These are phyloP conservation scores for Psittacula echo DNA, from an alignment of 2,797 vertebrate genomes.

Conservation along the genomic window DNA sequence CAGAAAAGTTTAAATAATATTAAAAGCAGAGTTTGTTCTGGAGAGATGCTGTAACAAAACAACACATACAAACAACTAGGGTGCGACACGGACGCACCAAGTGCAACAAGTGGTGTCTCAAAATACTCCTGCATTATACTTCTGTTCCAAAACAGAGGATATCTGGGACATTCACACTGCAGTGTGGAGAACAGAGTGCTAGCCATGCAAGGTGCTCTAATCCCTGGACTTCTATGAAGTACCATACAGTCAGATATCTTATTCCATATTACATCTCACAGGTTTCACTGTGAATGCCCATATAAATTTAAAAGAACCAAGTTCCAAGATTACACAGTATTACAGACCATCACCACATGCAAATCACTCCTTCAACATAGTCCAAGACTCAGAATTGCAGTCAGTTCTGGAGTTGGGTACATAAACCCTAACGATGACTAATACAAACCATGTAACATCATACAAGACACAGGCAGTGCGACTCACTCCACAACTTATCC, in stretches of 20 bases:
- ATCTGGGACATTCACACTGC: not conserved
- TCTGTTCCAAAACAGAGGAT: not conserved
- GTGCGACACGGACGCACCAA: not conserved
- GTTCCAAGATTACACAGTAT: not conserved
- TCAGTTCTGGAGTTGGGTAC: not conserved
- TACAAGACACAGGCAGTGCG: not conserved
- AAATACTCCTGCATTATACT: not conserved
- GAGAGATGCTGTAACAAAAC: not conserved
- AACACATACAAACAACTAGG: not conserved
- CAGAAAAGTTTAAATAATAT: not conserved
- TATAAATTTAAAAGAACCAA: not conserved
- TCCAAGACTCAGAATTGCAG: not conserved
- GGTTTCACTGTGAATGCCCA: not conserved
- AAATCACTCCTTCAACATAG: not conserved
- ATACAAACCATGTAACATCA: fast-evolving
- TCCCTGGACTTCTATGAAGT: not conserved
- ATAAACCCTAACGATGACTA: not conserved
- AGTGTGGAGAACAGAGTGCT: not conserved
- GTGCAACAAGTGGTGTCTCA: not conserved
- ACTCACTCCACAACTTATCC: not conserved
- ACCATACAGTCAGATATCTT: not conserved
- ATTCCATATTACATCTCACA: not conserved
- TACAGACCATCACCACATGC: fast-evolving
- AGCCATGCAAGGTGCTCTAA: not conserved
- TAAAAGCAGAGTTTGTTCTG: not conserved